A percentile compares a stretch with the other conserved stretches of the same genome.
Evolutionary conservation across 2,113 vertebrate genomes (phyloP).

Genomic region (Hipposideros armiger): DNA sequence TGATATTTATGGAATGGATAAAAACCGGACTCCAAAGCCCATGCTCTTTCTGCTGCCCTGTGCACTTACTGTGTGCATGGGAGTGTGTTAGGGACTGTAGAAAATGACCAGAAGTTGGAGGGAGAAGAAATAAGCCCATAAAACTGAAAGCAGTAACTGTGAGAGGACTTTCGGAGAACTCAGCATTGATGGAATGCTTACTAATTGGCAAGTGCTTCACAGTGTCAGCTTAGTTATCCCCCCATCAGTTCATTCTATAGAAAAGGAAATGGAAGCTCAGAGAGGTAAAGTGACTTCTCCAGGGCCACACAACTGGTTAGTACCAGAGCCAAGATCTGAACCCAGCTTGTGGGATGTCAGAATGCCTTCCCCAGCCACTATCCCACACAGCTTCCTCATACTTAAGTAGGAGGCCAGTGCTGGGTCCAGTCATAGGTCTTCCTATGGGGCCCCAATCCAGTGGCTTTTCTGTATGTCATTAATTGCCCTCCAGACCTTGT

Average conservation of each 20-base stretch:
- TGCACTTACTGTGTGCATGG: neutral
- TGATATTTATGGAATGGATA: neutral
- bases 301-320: neutral
- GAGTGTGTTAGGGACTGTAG: neutral
- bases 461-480: constrained; percentile 65
- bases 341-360: neutral
- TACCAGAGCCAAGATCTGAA: neutral
- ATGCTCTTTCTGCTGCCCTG: no score
- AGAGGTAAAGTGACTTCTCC: neutral
- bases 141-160: neutral
- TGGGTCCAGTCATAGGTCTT: neutral
- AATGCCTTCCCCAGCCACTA: neutral
- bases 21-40: neutral
- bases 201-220: neutral
- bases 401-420: accelerated
- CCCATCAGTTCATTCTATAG: neutral
- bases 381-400: neutral
- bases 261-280: neutral
- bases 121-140: neutral
- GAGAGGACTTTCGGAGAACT: no score
- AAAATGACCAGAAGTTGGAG: neutral
- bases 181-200: neutral
- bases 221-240: neutral
- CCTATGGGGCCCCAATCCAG: neutral
- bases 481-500: constrained; percentile 70